phyloP scores from a whole-genome alignment of 37 sponge, comb jelly and placozoan species.

The Bolinopsis microptera region DNA sequence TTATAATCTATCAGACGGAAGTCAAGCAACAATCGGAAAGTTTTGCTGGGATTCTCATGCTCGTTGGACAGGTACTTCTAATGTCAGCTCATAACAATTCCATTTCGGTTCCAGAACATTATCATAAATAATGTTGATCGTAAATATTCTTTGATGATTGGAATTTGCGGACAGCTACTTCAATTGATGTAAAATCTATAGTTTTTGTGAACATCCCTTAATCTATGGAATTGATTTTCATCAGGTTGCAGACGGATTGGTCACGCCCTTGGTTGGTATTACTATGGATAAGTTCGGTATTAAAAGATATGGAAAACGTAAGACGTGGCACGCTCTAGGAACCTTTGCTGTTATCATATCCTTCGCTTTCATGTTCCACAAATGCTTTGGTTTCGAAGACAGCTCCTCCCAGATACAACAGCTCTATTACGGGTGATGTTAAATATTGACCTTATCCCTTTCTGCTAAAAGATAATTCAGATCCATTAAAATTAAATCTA shows the following conservation, averaged over 20 bases:
- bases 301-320: constrained; percentile 81
- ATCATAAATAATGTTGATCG: no score
- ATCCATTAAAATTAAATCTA: no score
- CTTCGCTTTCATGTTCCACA: constrained; percentile 87
- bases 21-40: constrained; percentile 74
- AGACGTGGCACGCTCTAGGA: constrained; percentile 90
- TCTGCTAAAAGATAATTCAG: no score
- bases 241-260: constrained; percentile 79
- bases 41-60: constrained; percentile 83
- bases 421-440: constrained; percentile 54
- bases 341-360: constrained; percentile 79
- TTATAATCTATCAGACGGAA: constrained; percentile 82
- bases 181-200: no score
- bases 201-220: no score
- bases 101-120: no score
- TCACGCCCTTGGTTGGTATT: constrained; percentile 87
- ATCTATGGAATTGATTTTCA: no score
- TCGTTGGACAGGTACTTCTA: constrained; percentile 91
- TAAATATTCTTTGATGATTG: no score
- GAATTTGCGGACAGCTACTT: no score
- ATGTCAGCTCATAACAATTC: no score
- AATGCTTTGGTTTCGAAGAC: constrained; percentile 74
- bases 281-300: constrained; percentile 77
- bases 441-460: no score
- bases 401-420: neutral